Evolutionary conservation across 2,888 invertebrate genomes (phyloP), one percentile per base, ranked within the genome.

Genomic region (Chaitophorus viminalis): DNA sequence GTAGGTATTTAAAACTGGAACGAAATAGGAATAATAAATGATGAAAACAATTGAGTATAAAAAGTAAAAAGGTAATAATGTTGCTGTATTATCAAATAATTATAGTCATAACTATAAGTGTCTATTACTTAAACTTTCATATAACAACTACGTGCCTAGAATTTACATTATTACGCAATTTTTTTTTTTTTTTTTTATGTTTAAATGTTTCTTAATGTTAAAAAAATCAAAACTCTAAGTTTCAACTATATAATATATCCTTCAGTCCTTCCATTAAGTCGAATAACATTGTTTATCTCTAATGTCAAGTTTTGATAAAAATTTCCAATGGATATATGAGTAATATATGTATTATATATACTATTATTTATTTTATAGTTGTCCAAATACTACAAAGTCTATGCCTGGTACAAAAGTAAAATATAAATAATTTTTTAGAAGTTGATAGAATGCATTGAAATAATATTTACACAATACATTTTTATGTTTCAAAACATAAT

Each of bases 121-220:
- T n/a, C n/a, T n/a, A n/a, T n/a, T n/a, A n/a, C n/a, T n/a, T n/a
- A 70, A 86, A 86, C 86, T 86, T 86, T 54, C 72, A 54, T 86
- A 78, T 77, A 72, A 36, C 54, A 36, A 54, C 52, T 54, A n/a
- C n/a, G 54, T 86, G 52, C 31, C 31, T 46, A 54, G 33, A 86
- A 86, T 86, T 86, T 78, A 52, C 78, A 86, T 86, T 78, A 54
- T 77, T 70, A 3, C 17, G 36, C 8, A 5, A 9, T 52, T 65
- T 68, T 60, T 18, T 70, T 83, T n/a, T 70, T 31, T 65, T 36
- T 52, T 70, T 36, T 70, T 70, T 25, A 21, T n/a, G 52, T 78
- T 86, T 78, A 86, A 54, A 86, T 31, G 78, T 78, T 77, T 86
- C 31, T 77, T 86, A 36, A 72, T 78, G 78, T 78, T 70, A 70